These are phyloP conservation scores for Lepilemur ruficaudatus DNA, from an alignment of 2,797 vertebrate genomes.

Conservation along the genomic window DNA sequence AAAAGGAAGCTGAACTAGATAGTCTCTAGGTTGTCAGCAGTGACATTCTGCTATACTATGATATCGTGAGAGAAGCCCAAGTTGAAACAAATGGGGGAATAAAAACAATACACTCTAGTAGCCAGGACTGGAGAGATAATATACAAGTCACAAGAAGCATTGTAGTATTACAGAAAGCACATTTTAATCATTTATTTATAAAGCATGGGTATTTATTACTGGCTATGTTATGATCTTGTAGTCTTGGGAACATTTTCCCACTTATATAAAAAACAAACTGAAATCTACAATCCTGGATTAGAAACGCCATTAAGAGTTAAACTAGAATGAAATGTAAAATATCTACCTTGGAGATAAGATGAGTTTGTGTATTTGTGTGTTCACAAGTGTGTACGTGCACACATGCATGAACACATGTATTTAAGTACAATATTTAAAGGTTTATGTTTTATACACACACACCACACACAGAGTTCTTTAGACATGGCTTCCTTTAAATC, in stretches of 20 bases:
- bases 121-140: not conserved
- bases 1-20: not conserved
- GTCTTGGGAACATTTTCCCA: not conserved
- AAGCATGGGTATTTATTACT: not conserved
- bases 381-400: rapidly evolving
- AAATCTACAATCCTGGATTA: not conserved
- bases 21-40: not conserved
- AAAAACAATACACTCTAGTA: not conserved
- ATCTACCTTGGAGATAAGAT: not conserved
- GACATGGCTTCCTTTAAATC: not conserved
- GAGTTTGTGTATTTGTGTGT: not conserved
- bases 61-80: not conserved
- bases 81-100: not conserved
- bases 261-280: not conserved
- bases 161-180: not conserved
- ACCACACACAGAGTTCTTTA: not conserved
- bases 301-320: not conserved
- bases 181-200: not conserved
- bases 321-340: not conserved
- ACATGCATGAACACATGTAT: not conserved
- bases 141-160: not conserved
- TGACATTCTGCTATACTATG: not conserved
- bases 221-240: not conserved
- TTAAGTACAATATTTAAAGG: not conserved
- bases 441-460: not conserved